Conservation (phyloP, 2,113 vertebrate genomes). For the Pseudois nayaur region DNA sequence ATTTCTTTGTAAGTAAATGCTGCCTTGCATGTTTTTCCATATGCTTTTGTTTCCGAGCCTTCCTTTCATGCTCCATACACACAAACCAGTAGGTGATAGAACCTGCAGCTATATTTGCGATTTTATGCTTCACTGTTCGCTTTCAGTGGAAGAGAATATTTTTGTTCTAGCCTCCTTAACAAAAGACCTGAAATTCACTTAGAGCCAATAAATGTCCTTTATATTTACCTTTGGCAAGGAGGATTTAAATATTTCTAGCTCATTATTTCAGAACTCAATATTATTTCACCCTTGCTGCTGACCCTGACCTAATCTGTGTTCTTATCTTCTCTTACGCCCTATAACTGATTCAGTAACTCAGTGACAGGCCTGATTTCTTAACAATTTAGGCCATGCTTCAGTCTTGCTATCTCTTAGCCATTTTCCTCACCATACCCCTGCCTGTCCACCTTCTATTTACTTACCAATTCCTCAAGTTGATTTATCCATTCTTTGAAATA, state of each 20-base stretch:
- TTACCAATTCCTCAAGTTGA: background rate
- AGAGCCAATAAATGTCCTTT: background rate
- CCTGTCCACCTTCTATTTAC: background rate
- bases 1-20: background rate
- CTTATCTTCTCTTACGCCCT: background rate
- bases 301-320: background rate
- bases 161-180: slow-evolving; percentile 26
- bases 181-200: slow-evolving; percentile 5
- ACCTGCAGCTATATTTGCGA: background rate
- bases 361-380: background rate
- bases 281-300: background rate
- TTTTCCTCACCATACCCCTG: background rate
- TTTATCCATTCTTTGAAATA: background rate
- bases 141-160: slow-evolving; percentile 33
- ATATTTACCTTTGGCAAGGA: background rate
- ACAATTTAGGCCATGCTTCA: background rate
- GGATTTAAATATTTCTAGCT: background rate
- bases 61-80: background rate
- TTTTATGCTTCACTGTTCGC: background rate
- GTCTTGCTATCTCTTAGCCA: background rate
- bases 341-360: background rate
- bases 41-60: background rate
- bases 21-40: background rate
- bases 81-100: background rate
- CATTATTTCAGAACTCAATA: background rate